phyloP scores from a whole-genome alignment of 2,888 invertebrate genomes.

The Crioceris asparagi region DNA sequence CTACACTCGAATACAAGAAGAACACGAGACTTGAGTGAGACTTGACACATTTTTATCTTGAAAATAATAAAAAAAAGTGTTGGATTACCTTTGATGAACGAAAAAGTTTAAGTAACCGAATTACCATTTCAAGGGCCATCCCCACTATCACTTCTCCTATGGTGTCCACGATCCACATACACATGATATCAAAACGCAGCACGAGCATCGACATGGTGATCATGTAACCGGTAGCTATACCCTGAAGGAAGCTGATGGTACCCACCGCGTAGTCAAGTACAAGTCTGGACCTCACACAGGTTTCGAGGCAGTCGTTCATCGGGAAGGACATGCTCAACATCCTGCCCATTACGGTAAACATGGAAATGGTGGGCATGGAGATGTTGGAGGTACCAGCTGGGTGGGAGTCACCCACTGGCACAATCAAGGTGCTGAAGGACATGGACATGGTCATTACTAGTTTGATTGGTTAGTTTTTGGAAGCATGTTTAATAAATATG shows the following conservation, averaged over 20 bases:
- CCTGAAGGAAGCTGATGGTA: slow-evolving; percentile 35
- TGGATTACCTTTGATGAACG: too few relatives aligned
- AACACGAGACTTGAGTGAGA: too few relatives aligned
- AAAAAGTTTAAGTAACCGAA: too few relatives aligned
- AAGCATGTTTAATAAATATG: too few relatives aligned
- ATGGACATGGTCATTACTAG: too few relatives aligned
- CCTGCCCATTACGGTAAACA: slow-evolving; percentile 23
- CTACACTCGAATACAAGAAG: too few relatives aligned
- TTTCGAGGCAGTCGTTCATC: slow-evolving; percentile 24
- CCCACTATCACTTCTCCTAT: slow-evolving; percentile 33
- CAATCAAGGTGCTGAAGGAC: slow-evolving; percentile 10
- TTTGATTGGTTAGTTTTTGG: too few relatives aligned
- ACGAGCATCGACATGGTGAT: slow-evolving; percentile 33
- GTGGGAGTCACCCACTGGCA: slow-evolving; percentile 24
- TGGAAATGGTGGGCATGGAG: slow-evolving; percentile 15
- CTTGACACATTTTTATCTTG: too few relatives aligned
- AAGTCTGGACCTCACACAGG: slow-evolving; percentile 18
- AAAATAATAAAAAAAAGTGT: too few relatives aligned
- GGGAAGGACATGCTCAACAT: slow-evolving; percentile 24
- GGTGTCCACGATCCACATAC: slow-evolving; percentile 36
- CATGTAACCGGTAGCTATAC: slow-evolving; percentile 34
- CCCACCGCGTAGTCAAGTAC: slow-evolving; percentile 33
- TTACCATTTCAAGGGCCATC: too few relatives aligned
- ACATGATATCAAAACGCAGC: slow-evolving; percentile 33
- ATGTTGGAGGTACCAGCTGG: slow-evolving; percentile 23